Evolutionary conservation across 1,140 invertebrate species (phyloP).

Genomic region (Ditylenchus dipsaci): DNA sequence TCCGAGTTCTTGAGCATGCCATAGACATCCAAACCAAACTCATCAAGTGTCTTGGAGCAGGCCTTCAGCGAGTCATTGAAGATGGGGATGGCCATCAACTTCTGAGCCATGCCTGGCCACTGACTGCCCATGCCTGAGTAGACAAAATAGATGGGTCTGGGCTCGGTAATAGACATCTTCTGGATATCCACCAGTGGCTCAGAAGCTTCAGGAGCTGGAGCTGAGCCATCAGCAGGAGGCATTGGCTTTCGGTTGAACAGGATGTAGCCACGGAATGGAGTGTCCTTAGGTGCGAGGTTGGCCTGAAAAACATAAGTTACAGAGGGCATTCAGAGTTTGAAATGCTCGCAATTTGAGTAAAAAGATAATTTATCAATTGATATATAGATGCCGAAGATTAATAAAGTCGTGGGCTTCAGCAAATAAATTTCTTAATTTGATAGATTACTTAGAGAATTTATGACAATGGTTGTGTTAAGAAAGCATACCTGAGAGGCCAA

Average conservation of each 20-base stretch:
- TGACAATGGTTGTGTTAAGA: too few species aligned
- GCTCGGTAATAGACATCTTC: conserved; percentile 62
- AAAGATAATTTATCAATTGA: too few species aligned
- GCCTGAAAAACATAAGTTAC: too few species aligned
- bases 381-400: too few species aligned
- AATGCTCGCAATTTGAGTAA: too few species aligned
- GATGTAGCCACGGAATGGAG: conserved; percentile 42
- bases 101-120: conserved; percentile 86
- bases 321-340: too few species aligned
- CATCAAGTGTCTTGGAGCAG: conserved; percentile 68
- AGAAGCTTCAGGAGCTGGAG: conserved; percentile 42
- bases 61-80: conserved; percentile 75
- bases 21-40: conserved; percentile 75
- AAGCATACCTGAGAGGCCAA: conserved; percentile 44
- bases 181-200: conserved; percentile 59
- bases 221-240: conserved; percentile 40
- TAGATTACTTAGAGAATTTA: too few species aligned
- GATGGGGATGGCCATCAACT: conserved; percentile 73
- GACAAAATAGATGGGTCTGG: conserved; percentile 80
- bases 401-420: too few species aligned
- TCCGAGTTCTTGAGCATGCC: conserved; percentile 73
- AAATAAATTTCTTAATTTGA: too few species aligned
- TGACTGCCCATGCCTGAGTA: conserved; percentile 95
- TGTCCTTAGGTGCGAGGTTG: conserved; percentile 55
- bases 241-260: conserved; percentile 20